phyloP scores from a whole-genome alignment of 2,888 invertebrate genomes.

The Antitype chi region DNA sequence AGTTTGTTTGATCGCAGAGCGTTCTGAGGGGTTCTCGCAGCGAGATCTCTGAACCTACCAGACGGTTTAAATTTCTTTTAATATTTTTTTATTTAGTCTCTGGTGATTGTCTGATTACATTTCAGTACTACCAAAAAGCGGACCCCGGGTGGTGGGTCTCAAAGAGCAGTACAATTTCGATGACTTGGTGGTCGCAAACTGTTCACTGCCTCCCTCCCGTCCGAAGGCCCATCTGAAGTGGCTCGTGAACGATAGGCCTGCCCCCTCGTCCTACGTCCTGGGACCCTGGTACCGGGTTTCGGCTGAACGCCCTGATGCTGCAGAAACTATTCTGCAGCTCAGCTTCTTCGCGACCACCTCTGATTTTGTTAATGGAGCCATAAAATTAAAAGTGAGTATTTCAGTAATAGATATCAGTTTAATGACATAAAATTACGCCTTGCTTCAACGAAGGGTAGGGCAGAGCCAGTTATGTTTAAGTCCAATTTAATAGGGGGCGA shows the following conservation, averaged over 20 bases:
- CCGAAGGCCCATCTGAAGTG: constrained; percentile 95
- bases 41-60: no score
- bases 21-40: no score
- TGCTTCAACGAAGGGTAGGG: no score
- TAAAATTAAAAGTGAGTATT: constrained; percentile 93
- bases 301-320: constrained; percentile 89
- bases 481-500: no score
- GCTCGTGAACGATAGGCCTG: constrained; percentile 95
- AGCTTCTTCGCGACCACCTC: constrained; percentile 93
- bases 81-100: no score
- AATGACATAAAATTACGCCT: no score
- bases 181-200: constrained; percentile 94
- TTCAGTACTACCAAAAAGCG: constrained; percentile 94
- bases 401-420: background rate
- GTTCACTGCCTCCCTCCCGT: constrained; percentile 94
- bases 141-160: constrained; percentile 95
- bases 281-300: constrained; percentile 89
- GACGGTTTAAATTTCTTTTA: no score
- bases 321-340: constrained; percentile 93
- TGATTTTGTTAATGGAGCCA: constrained; percentile 94
- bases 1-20: no score
- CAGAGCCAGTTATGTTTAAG: no score
- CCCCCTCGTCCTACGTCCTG: constrained; percentile 85
- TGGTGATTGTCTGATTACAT: constrained; percentile 43
- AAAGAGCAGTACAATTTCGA: constrained; percentile 94